Base-by-base conservation (phyloP, 2,113 vertebrate genomes). In the Phyllostomus discolor region DNA sequence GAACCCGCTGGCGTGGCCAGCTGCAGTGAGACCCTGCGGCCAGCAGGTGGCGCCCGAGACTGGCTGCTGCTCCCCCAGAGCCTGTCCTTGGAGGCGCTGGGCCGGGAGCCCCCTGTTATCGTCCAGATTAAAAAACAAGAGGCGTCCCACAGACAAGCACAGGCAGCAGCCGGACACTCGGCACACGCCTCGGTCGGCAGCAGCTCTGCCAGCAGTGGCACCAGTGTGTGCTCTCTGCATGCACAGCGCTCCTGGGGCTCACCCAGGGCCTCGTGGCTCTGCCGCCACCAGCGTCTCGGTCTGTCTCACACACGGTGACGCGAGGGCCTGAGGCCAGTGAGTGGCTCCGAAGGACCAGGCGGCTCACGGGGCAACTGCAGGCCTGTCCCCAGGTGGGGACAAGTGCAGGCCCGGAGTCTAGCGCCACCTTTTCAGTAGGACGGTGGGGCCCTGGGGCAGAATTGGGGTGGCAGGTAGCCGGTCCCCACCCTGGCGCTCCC, bases 21-120 rank as follows among this genome's bases (percentile, higher is more conserved):
- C 41, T 78, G 96, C 88, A 87, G 72, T 88, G 89, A 80, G 64
- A 17, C 26, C 33, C 5, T 28, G 4, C 0, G 5, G 75, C 97
- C 97, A 95, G 94, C 57, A 97, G 98, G 90, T 97, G 98, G 97
- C 95, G 72, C 31, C 73, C 82, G n/a, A 93, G 90, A 57, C 46
- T 57, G 35, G 24, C 28, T 22, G 64, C 24, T 52, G 7, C 69
- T 62, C 33, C 0, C 0, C 43, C 19, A 10, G 66, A 11, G 35
- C n/a, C 48, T 38, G 0, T 78, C 64, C 66, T 50, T 31, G 10
- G 62, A 52, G 33, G 41, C 72, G 75, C 11, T 24, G 17, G 73
- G 35, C 24, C 24, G 35, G 38, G 16, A 67, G 38, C 33, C 35
- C 33, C 20, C 88, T 64, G 24, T 43, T 86, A 43, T 0, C 26